Percentiles rank a stretch among this genome's conserved stretches.
Evolutionary conservation across 2,113 vertebrate genomes (phyloP).

Genomic region (Cyanistes caeruleus): DNA sequence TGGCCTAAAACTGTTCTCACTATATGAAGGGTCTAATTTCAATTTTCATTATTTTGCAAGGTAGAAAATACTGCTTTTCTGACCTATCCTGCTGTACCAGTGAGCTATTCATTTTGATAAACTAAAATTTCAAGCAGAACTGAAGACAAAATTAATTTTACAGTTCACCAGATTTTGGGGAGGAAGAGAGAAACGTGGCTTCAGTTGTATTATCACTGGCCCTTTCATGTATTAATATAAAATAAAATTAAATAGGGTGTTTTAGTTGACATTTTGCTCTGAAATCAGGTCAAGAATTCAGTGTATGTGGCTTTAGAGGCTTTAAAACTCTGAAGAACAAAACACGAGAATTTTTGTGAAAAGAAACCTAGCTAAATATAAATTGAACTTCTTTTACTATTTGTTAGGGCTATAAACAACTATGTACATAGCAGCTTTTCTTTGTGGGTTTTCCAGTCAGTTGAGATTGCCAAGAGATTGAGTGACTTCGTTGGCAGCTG

Average conservation of each 20-base stretch:
- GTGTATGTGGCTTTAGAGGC: not conserved
- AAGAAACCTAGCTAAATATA: not conserved
- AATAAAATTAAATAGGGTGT: not conserved
- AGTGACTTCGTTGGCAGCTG: not conserved
- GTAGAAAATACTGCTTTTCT: not conserved
- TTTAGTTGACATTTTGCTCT: not conserved
- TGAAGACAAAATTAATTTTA: slow-evolving; percentile 45
- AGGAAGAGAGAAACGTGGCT: not conserved
- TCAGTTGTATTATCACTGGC: slow-evolving; percentile 25
- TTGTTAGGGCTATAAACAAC: not conserved
- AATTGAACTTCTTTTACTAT: not conserved
- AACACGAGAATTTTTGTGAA: not conserved
- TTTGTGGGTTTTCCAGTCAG: not conserved
- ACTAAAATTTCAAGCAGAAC: not conserved
- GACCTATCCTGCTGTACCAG: not conserved
- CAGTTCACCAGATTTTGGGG: not conserved
- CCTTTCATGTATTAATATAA: not conserved
- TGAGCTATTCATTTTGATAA: not conserved
- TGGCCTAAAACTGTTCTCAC: not conserved
- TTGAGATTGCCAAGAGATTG: not conserved
- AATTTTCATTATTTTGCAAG: not conserved
- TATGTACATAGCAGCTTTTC: not conserved
- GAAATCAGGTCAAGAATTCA: not conserved
- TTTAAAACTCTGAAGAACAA: not conserved
- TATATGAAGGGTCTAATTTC: not conserved